Evolutionary conservation across 2,888 invertebrate genomes (phyloP).

Genomic region (Tetheella fluctuosa): DNA sequence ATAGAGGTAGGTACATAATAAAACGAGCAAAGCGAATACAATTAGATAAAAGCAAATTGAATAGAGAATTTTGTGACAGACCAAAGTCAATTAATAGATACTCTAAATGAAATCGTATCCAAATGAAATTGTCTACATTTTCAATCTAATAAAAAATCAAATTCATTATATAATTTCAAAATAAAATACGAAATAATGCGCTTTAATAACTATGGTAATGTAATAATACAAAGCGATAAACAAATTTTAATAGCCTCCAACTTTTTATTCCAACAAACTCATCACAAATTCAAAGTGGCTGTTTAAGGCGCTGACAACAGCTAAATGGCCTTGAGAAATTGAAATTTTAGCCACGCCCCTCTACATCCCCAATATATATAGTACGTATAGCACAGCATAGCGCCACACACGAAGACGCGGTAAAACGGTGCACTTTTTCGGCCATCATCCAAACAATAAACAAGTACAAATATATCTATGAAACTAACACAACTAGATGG

Average conservation of each 20-base stretch:
- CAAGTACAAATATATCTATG: too few relatives aligned
- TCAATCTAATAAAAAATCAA: neutral
- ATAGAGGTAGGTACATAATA: neutral
- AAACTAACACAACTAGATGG: too few relatives aligned
- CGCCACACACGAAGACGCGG: too few relatives aligned
- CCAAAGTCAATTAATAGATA: neutral
- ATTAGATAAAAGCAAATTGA: neutral
- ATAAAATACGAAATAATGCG: neutral
- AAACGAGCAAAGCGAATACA: neutral
- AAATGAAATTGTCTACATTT: neutral
- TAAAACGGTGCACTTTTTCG: too few relatives aligned
- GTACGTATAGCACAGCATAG: too few relatives aligned
- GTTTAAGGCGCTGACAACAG: too few relatives aligned
- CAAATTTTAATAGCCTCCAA: conserved; percentile 24
- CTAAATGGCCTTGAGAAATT: too few relatives aligned
- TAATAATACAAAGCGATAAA: conserved; percentile 16
- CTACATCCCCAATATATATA: too few relatives aligned
- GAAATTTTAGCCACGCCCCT: too few relatives aligned
- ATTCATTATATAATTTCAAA: neutral
- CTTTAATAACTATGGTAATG: conserved; percentile 13
- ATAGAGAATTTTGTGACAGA: neutral
- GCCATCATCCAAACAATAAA: too few relatives aligned
- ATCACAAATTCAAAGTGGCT: conserved; percentile 31
- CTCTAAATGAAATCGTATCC: neutral
- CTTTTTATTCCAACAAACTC: conserved; percentile 27